phyloP scores from a whole-genome alignment of 2,797 vertebrate species.

The Chelon auratus region DNA sequence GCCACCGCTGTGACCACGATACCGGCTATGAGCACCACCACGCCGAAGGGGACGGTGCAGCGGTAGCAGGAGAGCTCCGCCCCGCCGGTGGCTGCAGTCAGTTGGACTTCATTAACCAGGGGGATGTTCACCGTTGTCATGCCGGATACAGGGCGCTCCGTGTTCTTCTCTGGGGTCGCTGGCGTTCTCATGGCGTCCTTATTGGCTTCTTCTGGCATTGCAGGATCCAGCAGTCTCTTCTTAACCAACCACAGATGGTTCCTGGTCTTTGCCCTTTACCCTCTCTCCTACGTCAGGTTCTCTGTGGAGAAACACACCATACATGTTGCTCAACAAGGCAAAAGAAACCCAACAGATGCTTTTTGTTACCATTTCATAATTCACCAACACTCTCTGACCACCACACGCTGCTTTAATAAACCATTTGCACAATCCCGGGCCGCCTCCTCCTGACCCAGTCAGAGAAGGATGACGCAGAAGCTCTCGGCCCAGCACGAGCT shows the following conservation, averaged over 20 bases:
- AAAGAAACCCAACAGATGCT: constrained; percentile 33
- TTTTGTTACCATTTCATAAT: constrained; percentile 69
- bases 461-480: constrained; percentile 78
- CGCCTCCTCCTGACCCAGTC: constrained; percentile 51
- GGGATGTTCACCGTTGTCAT: constrained; percentile 75
- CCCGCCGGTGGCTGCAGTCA: constrained; percentile 93
- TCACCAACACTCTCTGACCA: background rate
- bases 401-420: constrained; percentile 51
- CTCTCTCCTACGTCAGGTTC: constrained; percentile 52
- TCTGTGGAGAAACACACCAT: constrained; percentile 47
- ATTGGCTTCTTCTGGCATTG: constrained; percentile 89
- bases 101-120: constrained; percentile 90
- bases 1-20: constrained; percentile 93
- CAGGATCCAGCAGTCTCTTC: constrained; percentile 50
- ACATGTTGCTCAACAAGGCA: constrained; percentile 50
- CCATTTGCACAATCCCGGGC: constrained; percentile 48
- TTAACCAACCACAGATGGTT: constrained; percentile 57
- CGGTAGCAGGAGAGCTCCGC: constrained; percentile 96
- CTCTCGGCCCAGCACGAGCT: constrained; percentile 71
- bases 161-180: constrained; percentile 85
- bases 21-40: constrained; percentile 94
- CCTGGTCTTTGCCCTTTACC: constrained; percentile 15
- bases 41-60: constrained; percentile 93
- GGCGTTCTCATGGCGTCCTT: constrained; percentile 87
- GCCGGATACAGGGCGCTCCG: constrained; percentile 72